Evolutionary conservation across 2,888 invertebrate species (phyloP), one percentile per base, ranked within the genome.

Genomic region (Limulus polyphemus): DNA sequence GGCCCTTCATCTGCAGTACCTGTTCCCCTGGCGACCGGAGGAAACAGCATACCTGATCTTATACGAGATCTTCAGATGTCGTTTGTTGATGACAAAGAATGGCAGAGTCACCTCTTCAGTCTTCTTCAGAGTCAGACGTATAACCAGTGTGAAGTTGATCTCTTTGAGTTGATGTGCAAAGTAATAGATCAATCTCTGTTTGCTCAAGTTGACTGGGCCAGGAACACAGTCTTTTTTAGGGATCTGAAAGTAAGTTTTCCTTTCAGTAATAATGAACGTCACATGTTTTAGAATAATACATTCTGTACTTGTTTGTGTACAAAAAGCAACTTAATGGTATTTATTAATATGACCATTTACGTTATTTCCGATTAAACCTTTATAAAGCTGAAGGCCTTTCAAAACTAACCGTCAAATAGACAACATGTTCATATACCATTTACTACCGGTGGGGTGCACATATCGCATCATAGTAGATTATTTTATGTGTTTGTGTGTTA

Each of bases 181-280:
- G 92, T 97, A 80, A 86, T 97, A 79, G 97, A 98, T 82, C 95
- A 95, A 83, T 92, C 94, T 80, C 83, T 98, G 72, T 97, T 97
- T 81, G 89, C 94, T 70, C 94, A 97, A 83, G 97, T 98, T 75
- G 97, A 97, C 81, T 98, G 97, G 97, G 97, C 97, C 79, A 83
- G 95, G 76, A 94, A 94, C 81, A 94, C 94, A 73, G 85, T 90
- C 77, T 97, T 94, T 84, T 98, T 97, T 84, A 95, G 94, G 83
- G 95, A 97, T 84, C 85, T 98, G 80, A 93, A 94, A 91, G 97
- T 97, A 82, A 82, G 85, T 81, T 51, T n/a, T n/a, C n/a, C n/a
- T n/a, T n/a, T n/a, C n/a, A n/a, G n/a, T n/a, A n/a, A n/a, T n/a
- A n/a, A n/a, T n/a, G n/a, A n/a, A n/a, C n/a, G n/a, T n/a, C n/a